phyloP scores from a whole-genome alignment of 1,140 invertebrate genomes.

The Aphaenogaster floridana region DNA sequence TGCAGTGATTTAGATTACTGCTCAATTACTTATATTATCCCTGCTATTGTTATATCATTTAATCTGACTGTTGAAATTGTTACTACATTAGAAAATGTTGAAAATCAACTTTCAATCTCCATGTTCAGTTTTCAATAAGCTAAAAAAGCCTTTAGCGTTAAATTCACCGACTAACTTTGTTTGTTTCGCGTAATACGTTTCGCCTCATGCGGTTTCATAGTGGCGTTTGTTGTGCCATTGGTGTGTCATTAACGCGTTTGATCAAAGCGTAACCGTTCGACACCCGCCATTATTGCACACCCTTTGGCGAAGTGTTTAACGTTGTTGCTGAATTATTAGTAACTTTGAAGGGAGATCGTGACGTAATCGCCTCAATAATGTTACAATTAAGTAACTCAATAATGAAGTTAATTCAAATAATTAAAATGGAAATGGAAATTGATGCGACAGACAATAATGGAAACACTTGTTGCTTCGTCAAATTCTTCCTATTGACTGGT shows the following conservation, averaged over 20 bases:
- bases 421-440: slow-evolving; percentile 49
- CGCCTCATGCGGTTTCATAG: slow-evolving; percentile 27
- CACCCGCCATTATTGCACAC: slow-evolving; percentile 50
- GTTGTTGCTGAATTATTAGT: slow-evolving; percentile 60
- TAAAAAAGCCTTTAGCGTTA: not conserved
- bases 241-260: slow-evolving; percentile 64
- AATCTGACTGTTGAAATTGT: not conserved
- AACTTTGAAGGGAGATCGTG: slow-evolving; percentile 52
- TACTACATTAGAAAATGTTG: not conserved
- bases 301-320: slow-evolving; percentile 56
- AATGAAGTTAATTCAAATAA: slow-evolving; percentile 60
- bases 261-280: slow-evolving; percentile 52
- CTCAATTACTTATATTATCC: not conserved
- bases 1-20: not conserved
- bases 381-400: slow-evolving; percentile 59
- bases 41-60: too few species aligned
- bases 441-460: slow-evolving; percentile 45
- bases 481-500: slow-evolving; percentile 41
- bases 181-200: slow-evolving; percentile 35
- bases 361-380: slow-evolving; percentile 56
- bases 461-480: slow-evolving; percentile 68
- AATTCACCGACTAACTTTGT: slow-evolving; percentile 25
- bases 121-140: not conserved
- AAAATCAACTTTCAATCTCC: not conserved
- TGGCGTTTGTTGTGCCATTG: slow-evolving; percentile 54